Conservation (phyloP, 37 sponge, comb jelly and placozoan species). For the Axinella damicornis region DNA sequence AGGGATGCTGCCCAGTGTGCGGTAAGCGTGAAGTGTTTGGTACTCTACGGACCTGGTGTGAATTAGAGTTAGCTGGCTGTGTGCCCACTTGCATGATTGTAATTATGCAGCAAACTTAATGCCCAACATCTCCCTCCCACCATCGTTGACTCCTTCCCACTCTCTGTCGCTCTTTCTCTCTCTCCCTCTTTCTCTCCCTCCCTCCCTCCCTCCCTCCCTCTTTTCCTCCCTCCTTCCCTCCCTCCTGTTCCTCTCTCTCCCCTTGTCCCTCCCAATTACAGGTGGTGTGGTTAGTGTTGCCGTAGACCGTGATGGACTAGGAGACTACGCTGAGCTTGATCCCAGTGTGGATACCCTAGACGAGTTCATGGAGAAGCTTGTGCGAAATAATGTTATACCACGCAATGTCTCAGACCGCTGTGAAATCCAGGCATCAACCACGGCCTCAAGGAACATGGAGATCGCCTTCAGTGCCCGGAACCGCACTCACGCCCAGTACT, state of each 20-base stretch:
- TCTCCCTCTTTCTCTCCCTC: no score
- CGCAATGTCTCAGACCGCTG: slow-evolving; percentile 10
- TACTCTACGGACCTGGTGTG: no score
- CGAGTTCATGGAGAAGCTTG: not conserved
- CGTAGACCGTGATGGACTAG: slow-evolving; percentile 15
- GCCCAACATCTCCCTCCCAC: no score
- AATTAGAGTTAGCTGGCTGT: no score
- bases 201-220: not conserved
- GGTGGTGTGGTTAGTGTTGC: slow-evolving; percentile 46
- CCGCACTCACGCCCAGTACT: slow-evolving; percentile 18
- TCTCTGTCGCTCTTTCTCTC: not conserved
- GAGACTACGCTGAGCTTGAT: slow-evolving; percentile 16
- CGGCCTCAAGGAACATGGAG: slow-evolving; percentile 28
- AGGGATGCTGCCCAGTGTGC: slow-evolving; percentile 68
- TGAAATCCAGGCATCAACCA: slow-evolving; percentile 15
- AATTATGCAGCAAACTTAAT: no score
- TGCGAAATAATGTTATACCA: slow-evolving; percentile 4
- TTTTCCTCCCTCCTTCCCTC: not conserved
- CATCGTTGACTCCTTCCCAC: no score
- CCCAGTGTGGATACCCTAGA: slow-evolving; percentile 22
- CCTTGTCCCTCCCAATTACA: not conserved
- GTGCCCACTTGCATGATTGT: no score
- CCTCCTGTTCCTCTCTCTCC: no score
- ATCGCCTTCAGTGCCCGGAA: not conserved
- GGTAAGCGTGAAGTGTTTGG: slow-evolving; percentile 27